Percentiles rank a stretch among this genome's conserved stretches.
phyloP scores from a whole-genome alignment of 2,113 vertebrate species.

The Phaethornis superciliosus region DNA sequence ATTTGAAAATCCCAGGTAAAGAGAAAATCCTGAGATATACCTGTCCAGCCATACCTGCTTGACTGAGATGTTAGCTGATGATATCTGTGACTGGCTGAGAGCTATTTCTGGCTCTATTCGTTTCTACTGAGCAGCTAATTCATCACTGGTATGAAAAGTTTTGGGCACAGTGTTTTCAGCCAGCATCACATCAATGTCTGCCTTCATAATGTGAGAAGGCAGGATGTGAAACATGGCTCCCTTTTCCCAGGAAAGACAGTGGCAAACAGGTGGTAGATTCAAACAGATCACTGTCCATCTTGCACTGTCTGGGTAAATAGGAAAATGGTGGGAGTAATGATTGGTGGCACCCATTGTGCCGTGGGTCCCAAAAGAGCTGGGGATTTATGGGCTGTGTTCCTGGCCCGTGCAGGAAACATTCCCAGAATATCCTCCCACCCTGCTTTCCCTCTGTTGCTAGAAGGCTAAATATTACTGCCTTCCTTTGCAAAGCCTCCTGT shows the following conservation, averaged over 20 bases:
- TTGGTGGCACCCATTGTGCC: background rate
- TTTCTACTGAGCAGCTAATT: background rate
- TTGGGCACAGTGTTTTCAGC: background rate
- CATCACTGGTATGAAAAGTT: slow-evolving; percentile 4
- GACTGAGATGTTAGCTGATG: background rate
- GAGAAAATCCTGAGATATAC: background rate
- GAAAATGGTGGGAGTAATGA: background rate
- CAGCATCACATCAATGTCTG: background rate
- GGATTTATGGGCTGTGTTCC: background rate
- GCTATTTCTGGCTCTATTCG: background rate
- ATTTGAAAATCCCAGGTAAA: background rate
- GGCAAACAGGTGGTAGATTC: background rate
- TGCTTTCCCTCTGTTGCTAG: background rate
- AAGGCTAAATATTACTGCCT: background rate
- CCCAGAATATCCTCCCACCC: background rate
- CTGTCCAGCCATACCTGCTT: background rate
- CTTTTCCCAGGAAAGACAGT: background rate
- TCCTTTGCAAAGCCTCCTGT: background rate
- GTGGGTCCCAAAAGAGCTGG: background rate
- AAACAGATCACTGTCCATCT: background rate
- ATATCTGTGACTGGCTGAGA: background rate
- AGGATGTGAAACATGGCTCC: background rate
- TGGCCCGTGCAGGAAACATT: background rate
- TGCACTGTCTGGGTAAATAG: background rate
- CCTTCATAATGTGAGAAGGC: background rate